Evolutionary conservation across 1,140 invertebrate species (phyloP).

Genomic region (Drosophila mayri): DNA sequence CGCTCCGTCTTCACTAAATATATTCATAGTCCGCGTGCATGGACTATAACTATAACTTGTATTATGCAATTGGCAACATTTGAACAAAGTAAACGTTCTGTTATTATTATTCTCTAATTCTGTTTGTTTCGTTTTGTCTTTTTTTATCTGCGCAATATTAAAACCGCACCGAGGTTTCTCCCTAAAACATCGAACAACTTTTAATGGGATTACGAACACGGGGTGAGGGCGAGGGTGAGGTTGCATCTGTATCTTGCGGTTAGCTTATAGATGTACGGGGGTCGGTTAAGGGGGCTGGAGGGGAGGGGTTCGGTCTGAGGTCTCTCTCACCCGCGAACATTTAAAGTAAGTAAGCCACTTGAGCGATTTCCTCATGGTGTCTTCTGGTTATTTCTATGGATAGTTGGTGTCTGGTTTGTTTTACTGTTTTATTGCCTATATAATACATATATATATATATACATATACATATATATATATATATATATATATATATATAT

Average conservation of each 20-base stretch:
- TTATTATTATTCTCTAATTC: background rate
- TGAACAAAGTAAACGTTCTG: conserved; percentile 34
- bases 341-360: conserved; percentile 41
- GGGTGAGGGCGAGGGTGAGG: conserved; percentile 1
- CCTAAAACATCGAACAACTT: conserved; percentile 30
- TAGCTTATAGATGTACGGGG: conserved; percentile 21
- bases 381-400: conserved; percentile 10
- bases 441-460: conserved; percentile 8
- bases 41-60: conserved; percentile 32
- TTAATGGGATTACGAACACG: conserved; percentile 25
- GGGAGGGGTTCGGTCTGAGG: background rate
- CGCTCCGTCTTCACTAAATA: conserved; percentile 6
- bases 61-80: conserved; percentile 48
- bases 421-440: conserved; percentile 12
- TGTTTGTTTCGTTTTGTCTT: background rate
- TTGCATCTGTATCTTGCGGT: conserved; percentile 10
- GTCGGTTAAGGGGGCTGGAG: background rate
- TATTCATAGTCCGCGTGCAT: conserved; percentile 24
- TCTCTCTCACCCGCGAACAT: conserved; percentile 16
- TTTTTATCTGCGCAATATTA: conserved; percentile 10
- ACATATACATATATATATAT: no score
- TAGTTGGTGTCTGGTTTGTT: conserved; percentile 35
- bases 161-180: conserved; percentile 36
- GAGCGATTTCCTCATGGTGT: conserved; percentile 27
- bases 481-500: conserved; percentile 4